Evolutionary conservation across 1,140 invertebrate genomes (phyloP).

Genomic region (Chlorops oryzae): DNA sequence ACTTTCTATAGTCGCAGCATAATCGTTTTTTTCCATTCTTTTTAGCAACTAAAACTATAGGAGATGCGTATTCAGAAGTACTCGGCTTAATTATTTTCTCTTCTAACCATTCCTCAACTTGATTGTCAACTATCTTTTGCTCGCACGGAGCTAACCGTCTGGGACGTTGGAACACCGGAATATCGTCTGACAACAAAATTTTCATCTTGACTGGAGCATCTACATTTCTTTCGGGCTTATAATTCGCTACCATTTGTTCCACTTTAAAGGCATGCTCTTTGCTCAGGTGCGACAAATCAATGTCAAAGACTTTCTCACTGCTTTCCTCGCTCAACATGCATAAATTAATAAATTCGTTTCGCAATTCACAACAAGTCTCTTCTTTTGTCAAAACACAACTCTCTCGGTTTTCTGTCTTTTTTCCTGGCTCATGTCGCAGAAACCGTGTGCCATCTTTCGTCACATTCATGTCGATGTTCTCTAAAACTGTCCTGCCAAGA

Average conservation of each 20-base stretch:
- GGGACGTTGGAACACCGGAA: slow-evolving; percentile 27
- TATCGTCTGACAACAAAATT: slow-evolving; percentile 21
- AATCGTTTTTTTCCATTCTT: slow-evolving; percentile 32
- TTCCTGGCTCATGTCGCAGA: not conserved
- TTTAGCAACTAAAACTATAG: slow-evolving; percentile 39
- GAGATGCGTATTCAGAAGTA: slow-evolving; percentile 30
- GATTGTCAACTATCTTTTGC: slow-evolving; percentile 17
- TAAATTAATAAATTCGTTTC: not conserved
- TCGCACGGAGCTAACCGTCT: slow-evolving; percentile 22
- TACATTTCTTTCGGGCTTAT: not conserved
- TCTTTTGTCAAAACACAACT: not conserved
- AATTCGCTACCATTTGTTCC: not conserved
- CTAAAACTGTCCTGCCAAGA: slow-evolving; percentile 9
- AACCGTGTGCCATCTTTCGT: not conserved
- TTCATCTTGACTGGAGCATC: slow-evolving; percentile 18
- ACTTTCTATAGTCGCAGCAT: slow-evolving; percentile 41
- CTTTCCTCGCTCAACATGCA: not conserved
- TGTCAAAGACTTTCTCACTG: not conserved
- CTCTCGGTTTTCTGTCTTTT: no score
- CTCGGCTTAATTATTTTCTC: slow-evolving; percentile 25
- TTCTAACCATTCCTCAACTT: slow-evolving; percentile 24
- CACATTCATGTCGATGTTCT: slow-evolving; percentile 2
- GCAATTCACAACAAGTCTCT: not conserved
- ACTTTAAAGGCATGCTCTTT: not conserved
- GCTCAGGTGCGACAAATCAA: not conserved